Evolutionary conservation across 37 sponge, comb jelly and placozoan species (phyloP), one percentile per base, ranked within the genome.

Genomic region (Cliona cf. orientalis): DNA sequence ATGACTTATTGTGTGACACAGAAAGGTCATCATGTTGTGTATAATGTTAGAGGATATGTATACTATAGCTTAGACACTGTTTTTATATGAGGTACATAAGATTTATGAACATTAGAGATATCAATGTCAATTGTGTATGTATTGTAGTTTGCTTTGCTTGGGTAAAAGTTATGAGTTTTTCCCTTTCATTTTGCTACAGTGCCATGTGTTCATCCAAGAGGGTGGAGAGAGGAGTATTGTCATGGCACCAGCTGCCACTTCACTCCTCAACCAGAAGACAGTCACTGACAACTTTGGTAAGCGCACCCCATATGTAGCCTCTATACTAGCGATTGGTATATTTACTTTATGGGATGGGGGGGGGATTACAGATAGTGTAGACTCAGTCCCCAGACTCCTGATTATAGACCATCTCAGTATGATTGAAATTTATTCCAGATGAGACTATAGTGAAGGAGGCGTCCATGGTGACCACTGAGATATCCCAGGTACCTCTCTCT

Each of bases 401-500:
- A 49, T 11, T 11, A 11, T 19, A 49, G 55, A 19, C 14, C 17
- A 19, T 11, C 17, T 17, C 11, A 19, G 55, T 49, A 17, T 49
- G 17, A 11, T 19, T 19, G 11, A 11, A 11, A 19, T 49, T 66
- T 2, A 23, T 5, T 72, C 11, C 80, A 95, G 95, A 71, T 63
- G 65, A 21, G 2, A 41, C 37, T 22, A 92, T 96, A 23, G 45
- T 65, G 57, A 23, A 70, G 44, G 29, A 69, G 74, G 91, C 94
- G 29, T 46, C 73, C 35, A 88, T 96, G 71, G 91, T 96, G 19
- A 87, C 94, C 31, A 91, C 91, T 5, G 97, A 96, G 71, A 84
- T 96, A 61, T 96, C 97, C 3, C 97, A 96, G 79, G 89, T 96
- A 22, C 97, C 97, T 22, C 91, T 92, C 33, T 65, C 75, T 75